Evolutionary conservation across 2,113 vertebrate species (phyloP).

Genomic region (Ifrita kowaldi): DNA sequence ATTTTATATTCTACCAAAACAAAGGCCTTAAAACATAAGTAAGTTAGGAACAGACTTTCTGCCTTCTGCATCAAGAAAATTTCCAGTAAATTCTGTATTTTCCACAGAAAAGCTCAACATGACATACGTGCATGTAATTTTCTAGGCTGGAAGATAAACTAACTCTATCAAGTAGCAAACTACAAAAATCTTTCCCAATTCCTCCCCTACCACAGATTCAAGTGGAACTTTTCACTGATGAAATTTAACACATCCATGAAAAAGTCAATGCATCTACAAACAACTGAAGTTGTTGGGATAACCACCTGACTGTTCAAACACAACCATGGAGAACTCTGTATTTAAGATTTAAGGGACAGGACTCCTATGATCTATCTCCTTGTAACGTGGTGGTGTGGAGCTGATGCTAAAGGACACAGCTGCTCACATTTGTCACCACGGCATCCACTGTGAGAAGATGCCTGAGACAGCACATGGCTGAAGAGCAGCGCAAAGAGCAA

Average conservation of each 20-base stretch:
- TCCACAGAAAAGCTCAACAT: neutral
- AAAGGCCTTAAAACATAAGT: neutral
- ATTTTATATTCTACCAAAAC: neutral
- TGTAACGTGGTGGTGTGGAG: neutral
- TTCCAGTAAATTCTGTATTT: neutral
- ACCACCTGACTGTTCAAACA: neutral
- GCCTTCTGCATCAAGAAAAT: neutral
- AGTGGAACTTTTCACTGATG: neutral
- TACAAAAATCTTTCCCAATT: neutral
- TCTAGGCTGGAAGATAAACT: neutral
- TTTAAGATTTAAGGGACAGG: neutral
- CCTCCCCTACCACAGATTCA: neutral
- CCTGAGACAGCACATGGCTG: neutral
- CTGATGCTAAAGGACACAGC: neutral
- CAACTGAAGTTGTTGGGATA: neutral
- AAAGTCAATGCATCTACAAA: neutral
- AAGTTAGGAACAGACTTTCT: neutral
- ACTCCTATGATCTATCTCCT: neutral
- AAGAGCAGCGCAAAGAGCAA: neutral
- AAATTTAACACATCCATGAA: neutral
- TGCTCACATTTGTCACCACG: neutral
- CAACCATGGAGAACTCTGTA: accelerated
- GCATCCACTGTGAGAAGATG: neutral
- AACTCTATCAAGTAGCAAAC: neutral
- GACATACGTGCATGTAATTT: accelerated